These are phyloP conservation scores for Tiliqua scincoides DNA, from an alignment of 2,113 vertebrate species.

Conservation along the genomic window DNA sequence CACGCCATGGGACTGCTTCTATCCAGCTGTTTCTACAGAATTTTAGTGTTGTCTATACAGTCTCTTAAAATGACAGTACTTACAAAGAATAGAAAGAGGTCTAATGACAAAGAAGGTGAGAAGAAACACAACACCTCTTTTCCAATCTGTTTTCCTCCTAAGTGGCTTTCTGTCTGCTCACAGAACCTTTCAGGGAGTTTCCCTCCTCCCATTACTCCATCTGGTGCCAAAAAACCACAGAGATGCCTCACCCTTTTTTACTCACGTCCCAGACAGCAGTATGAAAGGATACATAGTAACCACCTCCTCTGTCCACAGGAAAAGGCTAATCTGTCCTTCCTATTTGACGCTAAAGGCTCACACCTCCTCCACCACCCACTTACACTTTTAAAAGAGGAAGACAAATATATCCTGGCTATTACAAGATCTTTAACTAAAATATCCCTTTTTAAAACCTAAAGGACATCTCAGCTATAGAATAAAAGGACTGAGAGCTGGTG, in stretches of 20 bases:
- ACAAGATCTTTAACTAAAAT: background rate
- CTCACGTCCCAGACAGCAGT: background rate
- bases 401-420: background rate
- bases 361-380: background rate
- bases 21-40: conserved; percentile 9
- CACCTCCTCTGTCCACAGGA: background rate
- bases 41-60: background rate
- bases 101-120: background rate
- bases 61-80: background rate
- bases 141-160: background rate
- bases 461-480: background rate
- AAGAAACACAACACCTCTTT: background rate
- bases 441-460: background rate
- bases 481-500: background rate
- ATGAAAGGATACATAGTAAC: background rate
- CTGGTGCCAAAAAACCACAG: background rate
- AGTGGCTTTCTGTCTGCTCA: background rate
- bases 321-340: background rate
- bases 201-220: background rate
- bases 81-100: background rate
- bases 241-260: conserved; percentile 5
- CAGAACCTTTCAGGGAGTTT: background rate
- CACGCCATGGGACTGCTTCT: background rate
- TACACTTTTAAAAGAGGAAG: background rate
- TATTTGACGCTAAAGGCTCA: background rate